Percentiles rank a stretch among this genome's conserved stretches.
Evolutionary conservation across 2,888 invertebrate species (phyloP).

Genomic region (Xanthorhoe designata): DNA sequence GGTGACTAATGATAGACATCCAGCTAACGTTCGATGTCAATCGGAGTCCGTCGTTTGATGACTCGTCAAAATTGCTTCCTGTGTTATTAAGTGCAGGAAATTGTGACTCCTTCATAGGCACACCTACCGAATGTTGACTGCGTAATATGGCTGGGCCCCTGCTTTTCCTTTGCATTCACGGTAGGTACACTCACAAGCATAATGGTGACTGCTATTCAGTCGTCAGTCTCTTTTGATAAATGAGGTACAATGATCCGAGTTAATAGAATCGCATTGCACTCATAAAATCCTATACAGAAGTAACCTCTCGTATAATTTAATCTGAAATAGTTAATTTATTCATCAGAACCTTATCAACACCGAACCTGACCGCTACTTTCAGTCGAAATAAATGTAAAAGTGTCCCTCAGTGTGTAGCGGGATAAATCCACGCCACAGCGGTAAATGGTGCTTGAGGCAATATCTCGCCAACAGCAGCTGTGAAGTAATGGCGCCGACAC

Average conservation of each 20-base stretch:
- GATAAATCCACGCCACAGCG: constrained; percentile 74
- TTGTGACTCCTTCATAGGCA: constrained; percentile 82
- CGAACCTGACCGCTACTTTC: constrained; percentile 48
- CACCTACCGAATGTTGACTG: constrained; percentile 74
- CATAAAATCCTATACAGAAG: background rate
- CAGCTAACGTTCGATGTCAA: constrained; percentile 67
- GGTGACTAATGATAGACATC: constrained; percentile 68
- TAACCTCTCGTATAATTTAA: constrained; percentile 3
- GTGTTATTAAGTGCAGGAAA: constrained; percentile 85
- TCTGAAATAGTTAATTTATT: constrained; percentile 5
- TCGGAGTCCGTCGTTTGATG: constrained; percentile 81
- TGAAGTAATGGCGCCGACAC: constrained; percentile 83
- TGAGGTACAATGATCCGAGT: background rate
- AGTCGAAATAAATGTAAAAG: constrained; percentile 54
- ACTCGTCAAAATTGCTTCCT: constrained; percentile 84
- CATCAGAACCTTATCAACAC: constrained; percentile 26
- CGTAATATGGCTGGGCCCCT: constrained; percentile 32
- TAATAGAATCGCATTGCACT: background rate
- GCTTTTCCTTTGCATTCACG: constrained; percentile 17
- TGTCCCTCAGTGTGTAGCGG: constrained; percentile 61
- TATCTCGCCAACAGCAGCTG: constrained; percentile 83
- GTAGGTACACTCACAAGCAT: constrained; percentile 8
- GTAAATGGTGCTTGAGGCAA: constrained; percentile 78
- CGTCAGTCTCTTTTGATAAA: background rate
- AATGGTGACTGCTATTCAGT: constrained; percentile 2